A percentile compares a stretch with the other conserved stretches of the same genome.
These are phyloP conservation scores for Gastracanthus pulcherrimus DNA, from an alignment of 2,888 invertebrate species.

Conservation along the genomic window DNA sequence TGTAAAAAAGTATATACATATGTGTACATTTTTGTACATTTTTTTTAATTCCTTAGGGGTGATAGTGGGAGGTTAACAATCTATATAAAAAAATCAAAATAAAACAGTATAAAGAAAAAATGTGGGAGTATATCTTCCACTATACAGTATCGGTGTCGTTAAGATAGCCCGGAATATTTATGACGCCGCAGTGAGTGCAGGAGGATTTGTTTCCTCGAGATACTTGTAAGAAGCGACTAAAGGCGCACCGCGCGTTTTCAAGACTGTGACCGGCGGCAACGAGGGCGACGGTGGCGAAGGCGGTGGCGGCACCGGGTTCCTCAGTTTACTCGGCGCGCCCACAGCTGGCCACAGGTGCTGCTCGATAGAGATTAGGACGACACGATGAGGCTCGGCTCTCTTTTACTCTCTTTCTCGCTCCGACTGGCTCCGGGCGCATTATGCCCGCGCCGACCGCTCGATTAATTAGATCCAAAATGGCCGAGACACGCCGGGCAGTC, in stretches of 20 bases:
- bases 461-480: slow-evolving; percentile 32
- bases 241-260: too few relatives aligned
- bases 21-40: too few relatives aligned
- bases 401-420: not conserved
- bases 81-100: not conserved
- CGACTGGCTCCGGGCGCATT: not conserved
- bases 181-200: slow-evolving; percentile 10
- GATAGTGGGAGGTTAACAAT: too few relatives aligned
- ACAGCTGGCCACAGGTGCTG: slow-evolving; percentile 36
- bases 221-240: not conserved
- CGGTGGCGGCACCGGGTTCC: not conserved
- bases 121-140: not conserved
- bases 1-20: too few relatives aligned
- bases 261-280: too few relatives aligned
- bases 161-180: slow-evolving; percentile 20
- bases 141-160: slow-evolving; percentile 15
- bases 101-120: not conserved
- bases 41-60: too few relatives aligned
- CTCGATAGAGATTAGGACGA: slow-evolving; percentile 49
- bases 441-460: not conserved
- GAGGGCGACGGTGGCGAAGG: not conserved
- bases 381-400: slow-evolving; percentile 27
- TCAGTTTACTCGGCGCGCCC: too few relatives aligned
- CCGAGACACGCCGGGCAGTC: slow-evolving; percentile 52
- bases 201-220: not conserved